Base-by-base conservation (phyloP, 2,797 vertebrate genomes). In the Pipistrellus nathusii region DNA sequence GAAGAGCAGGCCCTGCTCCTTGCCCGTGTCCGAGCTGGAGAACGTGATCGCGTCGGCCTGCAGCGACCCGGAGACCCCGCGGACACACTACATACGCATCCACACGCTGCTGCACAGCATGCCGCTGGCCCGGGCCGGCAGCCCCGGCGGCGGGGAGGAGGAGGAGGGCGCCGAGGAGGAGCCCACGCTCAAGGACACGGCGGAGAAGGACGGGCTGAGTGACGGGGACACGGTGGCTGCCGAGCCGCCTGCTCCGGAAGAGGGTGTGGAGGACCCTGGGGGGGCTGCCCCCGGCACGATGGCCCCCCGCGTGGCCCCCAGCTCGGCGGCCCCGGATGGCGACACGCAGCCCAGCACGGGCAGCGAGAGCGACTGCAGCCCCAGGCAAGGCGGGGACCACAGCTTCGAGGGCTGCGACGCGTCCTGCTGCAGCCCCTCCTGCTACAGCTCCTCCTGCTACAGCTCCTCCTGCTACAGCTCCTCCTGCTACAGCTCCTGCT, bases 91-190 rank as follows among this genome's bases (percentile, higher is more conserved):
- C 98, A 99, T 99, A 92, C 98, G 99, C 35, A 99, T 99, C 85
- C 99, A 99, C 97, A 99, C 99, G 93, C 98, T 99, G 84, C 99
- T 99, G 13, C 99, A 99, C 98, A 99, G 99, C 85, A 97, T 99
- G 91, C 99, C 99, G 23, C 99, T 99, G 0, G 99, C 99, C 13
- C 99, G 98, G 68, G 97, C 98, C 53, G 97, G 91, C 78, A 97
- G 97, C 0, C 97, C 97, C 0, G 97, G 91, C 1, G 97, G 98
- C 2, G 98, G 98, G 0, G 95, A 96, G 17, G 96, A 97, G 6
- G 98, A 99, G 86, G 44, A 44, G 1, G 97, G 98, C 3, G 98
- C 98, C 0, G 95, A 96, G 20, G 96, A 97, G 5, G 98, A 99
- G 87, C 91, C 98, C 59, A 98, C 98, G 0, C 96, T 98, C 32